These are phyloP conservation scores for Tetranychus piercei DNA, from an alignment of 2,888 invertebrate genomes.

Conservation along the genomic window DNA sequence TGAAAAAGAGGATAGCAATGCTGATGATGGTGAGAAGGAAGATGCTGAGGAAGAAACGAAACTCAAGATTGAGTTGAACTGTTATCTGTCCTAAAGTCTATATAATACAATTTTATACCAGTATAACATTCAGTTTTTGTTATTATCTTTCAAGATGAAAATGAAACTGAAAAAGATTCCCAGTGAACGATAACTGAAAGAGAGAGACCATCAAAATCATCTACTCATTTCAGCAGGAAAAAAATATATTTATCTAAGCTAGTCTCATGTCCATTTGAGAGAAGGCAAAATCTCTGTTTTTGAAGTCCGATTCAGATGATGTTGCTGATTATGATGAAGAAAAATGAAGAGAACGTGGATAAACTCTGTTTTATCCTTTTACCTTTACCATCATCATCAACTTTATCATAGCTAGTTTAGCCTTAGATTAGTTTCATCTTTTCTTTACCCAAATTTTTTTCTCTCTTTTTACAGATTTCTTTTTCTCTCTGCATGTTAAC, in stretches of 20 bases:
- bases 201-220: no score
- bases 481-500: no score
- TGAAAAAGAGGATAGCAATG: no score
- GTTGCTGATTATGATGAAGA: background rate
- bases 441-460: constrained; percentile 4
- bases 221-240: no score
- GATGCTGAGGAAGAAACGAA: background rate
- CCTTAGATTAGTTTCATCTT: background rate
- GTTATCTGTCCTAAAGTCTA: background rate
- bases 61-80: background rate
- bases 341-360: background rate
- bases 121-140: background rate
- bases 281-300: no score
- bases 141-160: background rate
- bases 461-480: background rate
- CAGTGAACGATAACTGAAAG: background rate
- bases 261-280: no score
- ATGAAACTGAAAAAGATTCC: background rate
- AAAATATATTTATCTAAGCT: no score
- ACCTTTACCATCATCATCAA: background rate
- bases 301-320: background rate
- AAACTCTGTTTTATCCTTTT: background rate
- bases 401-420: background rate
- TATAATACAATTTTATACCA: background rate
- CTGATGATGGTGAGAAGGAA: background rate